A percentile compares a stretch with the other conserved stretches of the same genome.
Evolutionary conservation across 2,888 invertebrate genomes (phyloP).

Genomic region (Hirudinaria manillensis): DNA sequence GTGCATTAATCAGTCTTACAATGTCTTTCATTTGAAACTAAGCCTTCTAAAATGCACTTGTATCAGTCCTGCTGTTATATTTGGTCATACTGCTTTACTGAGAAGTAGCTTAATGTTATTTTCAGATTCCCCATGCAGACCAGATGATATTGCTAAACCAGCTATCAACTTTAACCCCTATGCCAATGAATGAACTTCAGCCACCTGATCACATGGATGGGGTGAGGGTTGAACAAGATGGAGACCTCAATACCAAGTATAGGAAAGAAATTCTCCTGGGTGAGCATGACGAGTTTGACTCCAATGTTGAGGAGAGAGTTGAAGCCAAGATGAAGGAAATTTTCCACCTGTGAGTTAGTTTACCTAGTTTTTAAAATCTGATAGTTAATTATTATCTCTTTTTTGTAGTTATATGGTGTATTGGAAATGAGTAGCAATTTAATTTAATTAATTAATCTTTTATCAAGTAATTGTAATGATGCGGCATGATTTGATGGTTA

Average conservation of each 20-base stretch:
- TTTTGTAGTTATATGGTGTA: background rate
- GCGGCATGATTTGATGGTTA: no score
- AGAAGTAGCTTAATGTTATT: no score
- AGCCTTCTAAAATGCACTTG: no score
- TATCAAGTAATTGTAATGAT: no score
- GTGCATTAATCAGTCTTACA: no score
- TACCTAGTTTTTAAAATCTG: background rate
- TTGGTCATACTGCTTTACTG: no score
- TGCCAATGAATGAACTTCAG: conserved; percentile 44
- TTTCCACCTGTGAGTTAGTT: conserved; percentile 21
- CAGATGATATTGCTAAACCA: background rate
- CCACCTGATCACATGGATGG: conserved; percentile 56
- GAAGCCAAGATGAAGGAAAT: conserved; percentile 24
- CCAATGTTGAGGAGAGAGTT: conserved; percentile 12
- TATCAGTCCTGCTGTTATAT: no score
- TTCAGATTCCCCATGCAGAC: background rate
- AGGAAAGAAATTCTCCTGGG: conserved; percentile 38
- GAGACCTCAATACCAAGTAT: conserved; percentile 56
- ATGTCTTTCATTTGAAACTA: no score
- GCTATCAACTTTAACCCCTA: conserved; percentile 1
- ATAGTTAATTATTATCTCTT: background rate
- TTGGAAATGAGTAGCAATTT: no score
- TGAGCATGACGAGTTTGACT: conserved; percentile 32
- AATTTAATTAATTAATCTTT: no score
- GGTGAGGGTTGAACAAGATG: conserved; percentile 56